Percentiles rank a stretch among this genome's conserved stretches.
Evolutionary conservation across 2,113 vertebrate species (phyloP).

Genomic region (Eleginops maclovinus): DNA sequence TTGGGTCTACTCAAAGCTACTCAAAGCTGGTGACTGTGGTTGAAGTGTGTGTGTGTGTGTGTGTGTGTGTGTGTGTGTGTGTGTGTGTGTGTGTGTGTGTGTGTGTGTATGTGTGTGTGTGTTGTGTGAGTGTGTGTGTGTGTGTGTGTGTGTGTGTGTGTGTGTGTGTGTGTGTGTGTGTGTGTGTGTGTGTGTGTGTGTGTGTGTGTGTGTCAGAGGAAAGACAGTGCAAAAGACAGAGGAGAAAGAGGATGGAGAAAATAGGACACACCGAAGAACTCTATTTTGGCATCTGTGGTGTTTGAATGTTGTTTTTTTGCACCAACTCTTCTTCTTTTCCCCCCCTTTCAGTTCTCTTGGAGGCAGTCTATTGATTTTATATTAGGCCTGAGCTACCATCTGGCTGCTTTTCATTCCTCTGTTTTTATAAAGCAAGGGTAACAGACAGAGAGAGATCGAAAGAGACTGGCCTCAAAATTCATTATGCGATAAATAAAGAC

Average conservation of each 20-base stretch:
- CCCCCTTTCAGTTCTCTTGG: conserved; percentile 66
- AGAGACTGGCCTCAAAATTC: conserved; percentile 68
- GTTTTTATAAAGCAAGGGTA: conserved; percentile 75
- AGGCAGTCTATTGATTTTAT: conserved; percentile 82
- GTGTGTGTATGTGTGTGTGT: conserved; percentile 26
- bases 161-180: conserved; percentile 15
- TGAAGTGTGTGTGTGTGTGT: conserved; percentile 16
- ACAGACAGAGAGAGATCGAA: conserved; percentile 61
- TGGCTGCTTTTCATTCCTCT: conserved; percentile 80
- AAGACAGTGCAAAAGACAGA: conserved; percentile 13
- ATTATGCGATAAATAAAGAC: conserved; percentile 77
- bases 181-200: conserved; percentile 13
- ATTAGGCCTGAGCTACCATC: conserved; percentile 78
- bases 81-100: conserved; percentile 8
- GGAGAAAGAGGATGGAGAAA: conserved; percentile 29
- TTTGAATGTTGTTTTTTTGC: conserved; percentile 64
- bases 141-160: conserved; percentile 7
- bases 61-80: too few relatives aligned
- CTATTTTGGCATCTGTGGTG: conserved; percentile 68
- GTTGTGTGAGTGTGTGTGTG: background rate
- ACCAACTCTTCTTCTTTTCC: conserved; percentile 46
- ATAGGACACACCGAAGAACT: conserved; percentile 63
- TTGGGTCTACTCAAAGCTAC: conserved; percentile 29
- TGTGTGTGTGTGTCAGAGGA: conserved; percentile 38
- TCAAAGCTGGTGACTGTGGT: conserved; percentile 45